Evolutionary conservation across 2,888 invertebrate genomes (phyloP), one percentile per base, ranked within the genome.

Genomic region (Falcaria lacertinaria): DNA sequence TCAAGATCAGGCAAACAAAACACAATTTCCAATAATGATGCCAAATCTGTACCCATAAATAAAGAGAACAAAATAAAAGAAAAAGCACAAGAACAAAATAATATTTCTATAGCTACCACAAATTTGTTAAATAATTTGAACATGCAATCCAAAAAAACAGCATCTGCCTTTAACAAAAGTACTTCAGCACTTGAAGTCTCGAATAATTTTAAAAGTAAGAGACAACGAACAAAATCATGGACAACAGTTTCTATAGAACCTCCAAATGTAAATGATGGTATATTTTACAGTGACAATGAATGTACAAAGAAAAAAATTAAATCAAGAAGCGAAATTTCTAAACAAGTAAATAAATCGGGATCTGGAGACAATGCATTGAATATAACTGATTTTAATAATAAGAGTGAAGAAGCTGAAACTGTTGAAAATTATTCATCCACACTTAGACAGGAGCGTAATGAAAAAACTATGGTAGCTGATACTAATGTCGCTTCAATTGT

Each of bases 141-240:
- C 28, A 54, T 44, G 38, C 55, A 59, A 39, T 52, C 57, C 2
- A 69, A 60, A 36, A 66, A 52, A 22, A 52, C 47, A 15, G 50
- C 33, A 28, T 43, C 41, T 15, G 44, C 57, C 45, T 46, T 73
- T 11, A 83, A 80, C 49, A 85, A 77, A 63, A 81, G 74, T 43
- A 58, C 68, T 7, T 66, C 81, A 40, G 59, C 58, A 35, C 34
- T 73, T 42, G 64, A 69, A 34, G 51, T 55, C 43, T 15, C 50
- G 34, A 53, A 45, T 25, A 57, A 54, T 39, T 47, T 54, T 1
- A 64, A 64, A 53, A 58, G 17, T 39, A 78, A 77, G 53, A 74
- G 78, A 45, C 68, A 66, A 35, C 71, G 84, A 64, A 80, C 80
- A 14, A 80, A 76, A 50, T 85, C 87, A 16, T 82, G 75, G 71